Conservation (phyloP, 92 coral and sea anemone species). For the Phymanthus crucifer region DNA sequence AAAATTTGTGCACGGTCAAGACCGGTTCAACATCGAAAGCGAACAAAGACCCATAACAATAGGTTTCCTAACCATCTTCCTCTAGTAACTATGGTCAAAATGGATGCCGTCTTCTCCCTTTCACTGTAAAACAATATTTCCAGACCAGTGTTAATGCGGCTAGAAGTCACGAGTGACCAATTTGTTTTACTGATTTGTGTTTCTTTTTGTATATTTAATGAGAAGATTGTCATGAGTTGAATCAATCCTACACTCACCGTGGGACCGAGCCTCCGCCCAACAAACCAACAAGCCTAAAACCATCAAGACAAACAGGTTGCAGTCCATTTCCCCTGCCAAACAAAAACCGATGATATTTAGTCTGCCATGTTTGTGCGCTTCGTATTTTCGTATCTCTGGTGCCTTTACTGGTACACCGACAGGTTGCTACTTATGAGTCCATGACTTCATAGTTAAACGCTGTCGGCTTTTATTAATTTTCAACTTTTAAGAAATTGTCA, state of each 20-base stretch:
- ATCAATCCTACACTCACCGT: conserved; percentile 21
- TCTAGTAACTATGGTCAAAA: too few species aligned
- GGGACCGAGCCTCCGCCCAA: conserved; percentile 11
- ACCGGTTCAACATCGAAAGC: too few species aligned
- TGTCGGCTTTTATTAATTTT: not conserved
- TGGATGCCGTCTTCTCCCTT: not conserved
- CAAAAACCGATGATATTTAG: not conserved
- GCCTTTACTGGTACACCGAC: conserved; percentile 25
- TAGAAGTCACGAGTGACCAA: not conserved
- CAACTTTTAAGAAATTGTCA: not conserved
- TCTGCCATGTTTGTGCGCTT: conserved; percentile 22
- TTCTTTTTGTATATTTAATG: not conserved
- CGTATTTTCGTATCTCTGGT: conserved; percentile 16
- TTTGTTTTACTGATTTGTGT: not conserved
- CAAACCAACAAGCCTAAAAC: conserved; percentile 8
- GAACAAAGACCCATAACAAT: too few species aligned
- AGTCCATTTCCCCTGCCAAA: conserved; percentile 31
- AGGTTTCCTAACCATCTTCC: too few species aligned
- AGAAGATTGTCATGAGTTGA: not conserved
- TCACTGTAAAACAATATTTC: not conserved
- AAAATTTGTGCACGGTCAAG: too few species aligned
- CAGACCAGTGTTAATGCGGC: not conserved
- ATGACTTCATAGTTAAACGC: conserved; percentile 22
- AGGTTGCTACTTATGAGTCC: conserved; percentile 20
- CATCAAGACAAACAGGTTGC: conserved; percentile 29